Conservation (phyloP, 2,888 invertebrate genomes). For the Thymelicus lineola region DNA sequence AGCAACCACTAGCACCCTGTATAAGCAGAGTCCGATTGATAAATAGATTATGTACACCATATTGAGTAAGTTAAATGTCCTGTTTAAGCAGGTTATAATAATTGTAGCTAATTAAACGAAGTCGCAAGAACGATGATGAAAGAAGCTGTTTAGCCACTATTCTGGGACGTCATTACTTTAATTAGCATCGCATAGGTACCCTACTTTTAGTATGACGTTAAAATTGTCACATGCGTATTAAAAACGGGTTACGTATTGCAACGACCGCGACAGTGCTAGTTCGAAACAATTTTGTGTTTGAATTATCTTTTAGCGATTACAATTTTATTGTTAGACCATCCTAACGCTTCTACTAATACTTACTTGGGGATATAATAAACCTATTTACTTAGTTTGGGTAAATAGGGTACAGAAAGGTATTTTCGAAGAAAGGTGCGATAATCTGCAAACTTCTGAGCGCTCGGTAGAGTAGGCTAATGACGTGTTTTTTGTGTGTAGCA, state of each 20-base stretch:
- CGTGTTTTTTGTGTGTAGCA: constrained; percentile 8
- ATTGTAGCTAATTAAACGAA: constrained; percentile 8
- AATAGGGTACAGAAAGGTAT: too few relatives aligned
- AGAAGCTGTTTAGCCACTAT: constrained; percentile 9
- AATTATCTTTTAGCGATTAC: too few relatives aligned
- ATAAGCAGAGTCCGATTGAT: neutral
- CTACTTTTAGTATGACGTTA: constrained; percentile 53
- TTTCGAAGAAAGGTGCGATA: too few relatives aligned
- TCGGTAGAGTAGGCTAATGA: neutral
- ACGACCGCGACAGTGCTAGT: constrained; percentile 20
- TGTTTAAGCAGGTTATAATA: constrained; percentile 34
- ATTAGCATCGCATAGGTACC: constrained; percentile 41
- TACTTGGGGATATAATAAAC: too few relatives aligned
- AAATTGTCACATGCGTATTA: constrained; percentile 66
- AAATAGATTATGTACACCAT: neutral
- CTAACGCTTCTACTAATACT: too few relatives aligned
- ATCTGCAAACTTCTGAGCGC: too few relatives aligned
- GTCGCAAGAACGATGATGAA: constrained; percentile 11
- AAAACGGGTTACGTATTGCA: constrained; percentile 48
- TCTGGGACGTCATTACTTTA: constrained; percentile 43
- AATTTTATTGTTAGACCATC: too few relatives aligned
- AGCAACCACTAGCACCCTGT: too few relatives aligned
- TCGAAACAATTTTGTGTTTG: too few relatives aligned
- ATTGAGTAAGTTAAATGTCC: neutral
- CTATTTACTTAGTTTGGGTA: too few relatives aligned